These are phyloP conservation scores for Conomelus anceps DNA, from an alignment of 2,888 invertebrate species.

Conservation along the genomic window DNA sequence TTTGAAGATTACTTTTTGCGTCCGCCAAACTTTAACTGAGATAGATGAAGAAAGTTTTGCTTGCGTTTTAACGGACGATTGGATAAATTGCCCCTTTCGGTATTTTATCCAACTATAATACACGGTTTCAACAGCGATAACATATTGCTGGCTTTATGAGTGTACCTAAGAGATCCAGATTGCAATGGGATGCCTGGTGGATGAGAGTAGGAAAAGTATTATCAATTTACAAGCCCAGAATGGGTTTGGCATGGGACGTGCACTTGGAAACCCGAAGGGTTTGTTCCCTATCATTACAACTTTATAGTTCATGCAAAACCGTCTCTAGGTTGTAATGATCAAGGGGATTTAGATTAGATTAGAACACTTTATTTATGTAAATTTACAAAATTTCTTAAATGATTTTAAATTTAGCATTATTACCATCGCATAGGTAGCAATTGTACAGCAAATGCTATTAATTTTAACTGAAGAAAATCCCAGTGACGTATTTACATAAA, in stretches of 20 bases:
- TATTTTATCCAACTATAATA: background rate
- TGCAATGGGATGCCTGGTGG: background rate
- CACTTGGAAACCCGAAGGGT: background rate
- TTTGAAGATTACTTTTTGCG: background rate
- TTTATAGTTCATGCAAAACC: background rate
- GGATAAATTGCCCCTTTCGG: background rate
- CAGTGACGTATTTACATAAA: no score
- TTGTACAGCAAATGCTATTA: no score
- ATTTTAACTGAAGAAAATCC: no score
- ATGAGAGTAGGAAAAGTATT: background rate
- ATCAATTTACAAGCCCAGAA: background rate
- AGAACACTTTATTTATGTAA: no score
- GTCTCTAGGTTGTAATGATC: background rate
- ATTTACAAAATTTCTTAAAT: no score
- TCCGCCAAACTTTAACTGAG: background rate
- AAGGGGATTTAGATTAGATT: no score
- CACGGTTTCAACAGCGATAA: background rate
- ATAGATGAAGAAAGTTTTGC: background rate
- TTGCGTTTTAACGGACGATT: background rate
- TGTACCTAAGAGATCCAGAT: background rate
- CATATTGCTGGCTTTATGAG: background rate
- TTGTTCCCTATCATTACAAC: background rate
- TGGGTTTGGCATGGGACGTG: background rate
- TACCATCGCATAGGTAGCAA: no score
- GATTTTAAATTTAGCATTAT: no score